Evolutionary conservation across 2,797 vertebrate genomes (phyloP), one percentile per base, ranked within the genome.

Genomic region (Echeneis naucrates): DNA sequence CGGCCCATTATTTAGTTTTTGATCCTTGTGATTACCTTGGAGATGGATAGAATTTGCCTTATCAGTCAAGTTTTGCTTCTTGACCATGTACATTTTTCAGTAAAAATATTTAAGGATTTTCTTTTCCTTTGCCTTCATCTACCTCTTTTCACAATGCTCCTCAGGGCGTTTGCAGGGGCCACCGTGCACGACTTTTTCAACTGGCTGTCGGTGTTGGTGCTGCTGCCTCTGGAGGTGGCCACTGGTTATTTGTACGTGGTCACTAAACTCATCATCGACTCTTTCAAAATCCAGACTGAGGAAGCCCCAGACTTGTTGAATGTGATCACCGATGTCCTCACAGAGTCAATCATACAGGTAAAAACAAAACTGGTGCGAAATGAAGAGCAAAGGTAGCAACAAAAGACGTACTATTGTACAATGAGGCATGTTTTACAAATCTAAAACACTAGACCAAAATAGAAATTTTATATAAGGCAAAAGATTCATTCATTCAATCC

Each of bases 101-200:
- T 37, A 16, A 2, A 58, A 33, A 30, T 8, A 33, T 21, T 45
- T 51, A 38, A 65, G 61, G 5, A 30, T 77, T 0, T 51, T 42
- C n/a, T n/a, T 32, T 37, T n/a, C 16, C 16, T 50, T 60, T 37
- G 16, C 26, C 64, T 72, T 55, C 30, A 68, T 69, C 14, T 33
- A 2, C 17, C 2, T 54, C 2, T 45, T 64, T 40, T 75, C 32
- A 45, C 21, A 16, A 55, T 48, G 4, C 42, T 8, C n/a, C 0
- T n/a, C 60, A 99, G 98, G 87, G 98, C 98, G 17, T 99, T 99
- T 88, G 97, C 97, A 0, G 97, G 95, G 0, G 98, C 97, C 69
- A 99, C 97, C 0, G 95, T 99, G 27, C 97, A 99, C 0, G 98
- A 99, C 88, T 99, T 99, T 91, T 99, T 99, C 87, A 99, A 99